phyloP scores from a whole-genome alignment of 2,113 vertebrate species.

The Setophaga coronata region DNA sequence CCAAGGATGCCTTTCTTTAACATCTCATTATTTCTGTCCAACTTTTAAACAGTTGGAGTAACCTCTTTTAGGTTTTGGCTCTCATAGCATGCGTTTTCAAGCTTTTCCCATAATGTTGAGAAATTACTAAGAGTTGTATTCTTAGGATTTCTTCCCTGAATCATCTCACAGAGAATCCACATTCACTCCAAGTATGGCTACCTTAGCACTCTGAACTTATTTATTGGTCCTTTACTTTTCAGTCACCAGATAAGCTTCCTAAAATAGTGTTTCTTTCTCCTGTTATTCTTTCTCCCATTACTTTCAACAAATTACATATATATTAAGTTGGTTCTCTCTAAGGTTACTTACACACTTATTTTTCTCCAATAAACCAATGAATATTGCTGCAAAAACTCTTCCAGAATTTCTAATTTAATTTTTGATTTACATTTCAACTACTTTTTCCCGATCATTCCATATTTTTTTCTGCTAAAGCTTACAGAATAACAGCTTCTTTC shows the following conservation, averaged over 20 bases:
- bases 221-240: not conserved
- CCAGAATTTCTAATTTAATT: not conserved
- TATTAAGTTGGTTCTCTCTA: not conserved
- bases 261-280: not conserved
- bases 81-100: not conserved
- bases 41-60: not conserved
- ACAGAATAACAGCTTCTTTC: not conserved
- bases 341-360: not conserved
- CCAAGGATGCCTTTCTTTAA: not conserved
- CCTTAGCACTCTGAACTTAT: not conserved
- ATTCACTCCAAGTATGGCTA: not conserved
- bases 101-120: not conserved
- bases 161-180: not conserved
- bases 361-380: not conserved
- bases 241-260: not conserved
- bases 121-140: not conserved
- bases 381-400: not conserved
- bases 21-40: not conserved
- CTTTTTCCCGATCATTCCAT: not conserved
- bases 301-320: not conserved
- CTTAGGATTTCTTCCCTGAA: not conserved
- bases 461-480: not conserved
- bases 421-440: not conserved
- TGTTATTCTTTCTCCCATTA: not conserved
- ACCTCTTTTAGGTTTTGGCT: not conserved